A percentile compares a stretch with the other conserved stretches of the same genome.
Evolutionary conservation across 2,797 vertebrate genomes (phyloP).

Genomic region (Lithobates pipiens): DNA sequence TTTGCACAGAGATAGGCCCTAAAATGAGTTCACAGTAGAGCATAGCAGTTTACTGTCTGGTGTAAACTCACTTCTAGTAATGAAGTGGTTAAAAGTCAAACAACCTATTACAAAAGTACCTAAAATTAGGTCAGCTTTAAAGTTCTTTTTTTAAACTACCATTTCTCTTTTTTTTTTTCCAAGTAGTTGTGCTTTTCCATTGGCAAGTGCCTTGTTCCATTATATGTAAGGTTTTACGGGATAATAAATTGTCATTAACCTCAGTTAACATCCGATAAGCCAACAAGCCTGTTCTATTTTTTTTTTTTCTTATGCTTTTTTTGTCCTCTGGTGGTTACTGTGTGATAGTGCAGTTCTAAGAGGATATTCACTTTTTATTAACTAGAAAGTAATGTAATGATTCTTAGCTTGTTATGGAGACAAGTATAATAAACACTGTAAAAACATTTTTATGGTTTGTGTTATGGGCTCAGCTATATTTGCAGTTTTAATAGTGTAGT

Average conservation of each 20-base stretch:
- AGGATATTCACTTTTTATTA: background rate
- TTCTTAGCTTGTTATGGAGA: background rate
- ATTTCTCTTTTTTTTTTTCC: background rate
- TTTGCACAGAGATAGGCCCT: no score
- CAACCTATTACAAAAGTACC: background rate
- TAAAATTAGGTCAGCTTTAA: background rate
- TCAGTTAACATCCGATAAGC: slow-evolving; percentile 22
- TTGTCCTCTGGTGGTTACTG: slow-evolving; percentile 7
- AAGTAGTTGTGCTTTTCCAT: slow-evolving; percentile 18
- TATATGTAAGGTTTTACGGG: slow-evolving; percentile 20
- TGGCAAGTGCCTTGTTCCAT: slow-evolving; percentile 1
- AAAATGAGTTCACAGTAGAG: no score
- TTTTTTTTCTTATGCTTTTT: background rate
- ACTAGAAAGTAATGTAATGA: background rate
- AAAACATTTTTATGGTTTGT: background rate
- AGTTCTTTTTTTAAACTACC: background rate
- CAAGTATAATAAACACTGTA: background rate
- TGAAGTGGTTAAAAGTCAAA: background rate
- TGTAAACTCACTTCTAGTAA: background rate
- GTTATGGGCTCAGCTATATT: background rate
- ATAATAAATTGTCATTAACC: slow-evolving; percentile 42
- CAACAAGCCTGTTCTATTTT: background rate
- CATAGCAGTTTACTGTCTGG: no score
- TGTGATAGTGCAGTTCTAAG: background rate
- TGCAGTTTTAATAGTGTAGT: background rate